Percentiles rank a stretch among this genome's conserved stretches.
Conservation (phyloP, 1,140 invertebrate genomes). For the Muscidifurax raptorellus region DNA sequence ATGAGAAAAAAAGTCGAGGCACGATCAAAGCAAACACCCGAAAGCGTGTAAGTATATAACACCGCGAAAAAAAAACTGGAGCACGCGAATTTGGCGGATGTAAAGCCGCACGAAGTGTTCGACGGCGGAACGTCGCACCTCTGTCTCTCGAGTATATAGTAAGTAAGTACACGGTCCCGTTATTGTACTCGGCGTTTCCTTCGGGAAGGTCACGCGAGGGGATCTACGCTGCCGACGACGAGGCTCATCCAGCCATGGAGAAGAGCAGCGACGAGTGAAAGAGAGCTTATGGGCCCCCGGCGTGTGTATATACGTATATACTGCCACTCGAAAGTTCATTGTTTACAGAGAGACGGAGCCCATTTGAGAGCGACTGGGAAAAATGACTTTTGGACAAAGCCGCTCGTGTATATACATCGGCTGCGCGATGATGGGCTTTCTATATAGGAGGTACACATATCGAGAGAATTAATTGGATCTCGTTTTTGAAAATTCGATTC, state of each 20-base stretch:
- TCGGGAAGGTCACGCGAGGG: conserved; percentile 61
- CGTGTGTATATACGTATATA: not conserved
- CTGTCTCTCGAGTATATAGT: not conserved
- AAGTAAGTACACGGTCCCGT: conserved; percentile 33
- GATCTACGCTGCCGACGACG: conserved; percentile 50
- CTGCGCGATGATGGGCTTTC: too few species aligned
- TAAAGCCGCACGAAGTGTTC: not conserved
- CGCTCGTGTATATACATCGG: too few species aligned
- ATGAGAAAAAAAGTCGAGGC: not conserved
- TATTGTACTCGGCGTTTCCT: conserved; percentile 51
- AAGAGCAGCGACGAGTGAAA: conserved; percentile 23
- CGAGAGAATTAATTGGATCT: too few species aligned
- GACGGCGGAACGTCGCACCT: not conserved
- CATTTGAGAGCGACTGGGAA: too few species aligned
- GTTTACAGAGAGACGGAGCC: not conserved
- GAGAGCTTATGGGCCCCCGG: not conserved
- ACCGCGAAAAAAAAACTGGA: conserved; percentile 2
- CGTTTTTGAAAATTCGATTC: too few species aligned
- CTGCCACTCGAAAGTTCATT: not conserved
- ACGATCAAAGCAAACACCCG: not conserved
- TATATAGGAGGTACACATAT: too few species aligned
- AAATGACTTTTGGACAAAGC: too few species aligned
- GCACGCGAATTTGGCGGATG: conserved; percentile 10
- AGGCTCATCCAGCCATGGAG: conserved; percentile 62
- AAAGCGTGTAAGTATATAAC: not conserved